Base-by-base conservation (phyloP, 2,888 invertebrate species). In the Linnaemya vulpina region DNA sequence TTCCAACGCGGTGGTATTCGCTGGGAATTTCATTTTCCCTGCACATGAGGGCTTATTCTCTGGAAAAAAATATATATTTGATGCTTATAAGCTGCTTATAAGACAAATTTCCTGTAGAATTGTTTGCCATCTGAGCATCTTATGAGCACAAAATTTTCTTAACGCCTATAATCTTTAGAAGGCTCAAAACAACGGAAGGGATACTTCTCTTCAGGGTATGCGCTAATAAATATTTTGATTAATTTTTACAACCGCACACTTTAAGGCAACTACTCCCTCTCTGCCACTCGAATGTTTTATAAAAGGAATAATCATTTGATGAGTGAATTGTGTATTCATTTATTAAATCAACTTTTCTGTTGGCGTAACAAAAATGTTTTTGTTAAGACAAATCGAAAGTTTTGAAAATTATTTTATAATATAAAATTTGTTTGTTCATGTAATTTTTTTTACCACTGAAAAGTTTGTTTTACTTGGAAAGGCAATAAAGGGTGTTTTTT, bases 381-480 rank as follows among this genome's bases (percentile, higher is more conserved):
- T 10, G 5, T 0, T 7, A 13, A 51, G 46, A 46, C 46, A 25
- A 46, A 68, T 20, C 53, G 22, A 53, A 55, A 22, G 11, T 40
- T n/a, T 43, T 53, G 53, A 9, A 22, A 55, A 70, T 22, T 53
- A 38, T 51, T 30, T 5, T 1, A 67, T 55, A 53, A 20, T 22
- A n/a, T 17, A 15, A 58, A 63, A 74, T 13, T 25, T 40, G 43
- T 38, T 38, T 9, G 4, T 17, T 40, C n/a, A 2, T 38, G 38
- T 9, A 51, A 68, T 58, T 71, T 58, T 17, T 58, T 46, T 46
- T 30, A 2, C 8, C 58, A 46, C 43, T 30, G 30, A 43, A 40
- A 58, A 71, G 55, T 58, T 49, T 49, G 35, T 13, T 60, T 49
- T 49, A 60, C 60, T 17, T 35, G 30, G 46, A 15, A 13, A 43